phyloP scores from a whole-genome alignment of 2,888 invertebrate genomes.

The Eurytoma californica region DNA sequence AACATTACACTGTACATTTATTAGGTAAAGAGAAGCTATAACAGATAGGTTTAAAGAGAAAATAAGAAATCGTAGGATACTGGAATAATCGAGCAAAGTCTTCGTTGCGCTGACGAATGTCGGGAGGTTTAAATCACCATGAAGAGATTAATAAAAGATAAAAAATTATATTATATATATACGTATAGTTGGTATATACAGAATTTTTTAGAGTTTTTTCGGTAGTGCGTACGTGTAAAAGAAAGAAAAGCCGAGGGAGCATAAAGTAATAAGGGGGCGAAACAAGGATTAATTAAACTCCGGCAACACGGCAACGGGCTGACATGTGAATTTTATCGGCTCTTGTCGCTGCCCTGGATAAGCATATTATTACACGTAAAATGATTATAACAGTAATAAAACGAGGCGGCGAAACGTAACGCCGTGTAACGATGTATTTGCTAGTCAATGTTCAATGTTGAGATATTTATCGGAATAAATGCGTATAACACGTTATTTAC shows the following conservation, averaged over 20 bases:
- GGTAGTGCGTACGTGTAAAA: constrained; percentile 43
- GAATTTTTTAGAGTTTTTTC: constrained; percentile 56
- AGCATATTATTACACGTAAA: constrained; percentile 53
- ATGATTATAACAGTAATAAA: constrained; percentile 59
- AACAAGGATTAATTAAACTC: constrained; percentile 49
- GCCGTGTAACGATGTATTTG: constrained; percentile 64
- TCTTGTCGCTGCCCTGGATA: constrained; percentile 28
- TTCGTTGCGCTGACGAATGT: constrained; percentile 45
- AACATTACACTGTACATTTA: constrained; percentile 51
- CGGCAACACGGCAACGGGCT: constrained; percentile 19
- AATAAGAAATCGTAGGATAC: background rate
- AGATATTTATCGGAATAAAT: constrained; percentile 70
- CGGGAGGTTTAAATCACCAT: constrained; percentile 21
- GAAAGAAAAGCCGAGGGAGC: constrained; percentile 36
- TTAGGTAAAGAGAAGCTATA: constrained; percentile 18
- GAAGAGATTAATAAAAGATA: constrained; percentile 26
- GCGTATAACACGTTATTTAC: constrained; percentile 71
- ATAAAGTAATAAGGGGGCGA: constrained; percentile 36
- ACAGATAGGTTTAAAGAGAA: constrained; percentile 17
- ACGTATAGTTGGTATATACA: constrained; percentile 48
- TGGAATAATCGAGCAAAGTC: constrained; percentile 5
- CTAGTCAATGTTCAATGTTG: constrained; percentile 72
- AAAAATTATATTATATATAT: constrained; percentile 45
- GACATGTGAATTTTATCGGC: constrained; percentile 32
- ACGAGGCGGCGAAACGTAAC: constrained; percentile 56